Base-by-base conservation (phyloP, 1,140 invertebrate genomes). In the Drosophila cardini region DNA sequence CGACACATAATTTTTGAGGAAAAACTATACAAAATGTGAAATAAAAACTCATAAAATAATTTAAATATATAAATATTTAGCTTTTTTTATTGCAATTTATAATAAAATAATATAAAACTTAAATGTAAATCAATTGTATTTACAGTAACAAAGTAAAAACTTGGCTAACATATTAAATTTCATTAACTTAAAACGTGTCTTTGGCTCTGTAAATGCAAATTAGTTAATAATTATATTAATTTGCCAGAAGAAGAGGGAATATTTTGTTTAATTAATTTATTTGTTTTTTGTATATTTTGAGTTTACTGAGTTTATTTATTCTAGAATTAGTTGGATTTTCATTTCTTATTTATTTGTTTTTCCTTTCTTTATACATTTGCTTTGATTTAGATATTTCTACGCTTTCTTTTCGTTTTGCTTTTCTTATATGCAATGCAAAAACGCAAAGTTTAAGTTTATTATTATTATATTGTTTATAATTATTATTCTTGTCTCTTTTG, bases 351-450 rank as follows among this genome's bases (percentile, higher is more conserved):
- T 45, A 15, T 55, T 64, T 53, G 26, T 67, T 62, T 62, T 64
- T 34, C 38, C 72, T 16, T 63, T 57, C 60, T 76, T 85, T 86
- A 87, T 75, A 87, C 67, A 85, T 71, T 87, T 80, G 76, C 84
- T 87, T 87, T 89, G 84, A 87, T 87, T 87, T 87, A 87, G 83
- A 87, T 87, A 87, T 89, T 87, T 71, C 83, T 87, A 87, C 83
- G 83, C 83, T 87, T 87, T 85, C 38, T 63, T 71, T 56, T 63
- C 61, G 64, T 71, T 77, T 72, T 63, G 65, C 71, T 63, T 46
- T 52, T 52, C 15, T 58, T 60, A 58, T 58, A 62, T 76, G 76
- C 76, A 76, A 68, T 67, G 55, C 57, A 70, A 64, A 63, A 71
- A 61, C 71, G 56, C 40, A 58, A 58, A 26, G 34, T 58, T 58